Evolutionary conservation across 2,888 invertebrate species (phyloP), one percentile per base, ranked within the genome.

Genomic region (Diarsia rubi): DNA sequence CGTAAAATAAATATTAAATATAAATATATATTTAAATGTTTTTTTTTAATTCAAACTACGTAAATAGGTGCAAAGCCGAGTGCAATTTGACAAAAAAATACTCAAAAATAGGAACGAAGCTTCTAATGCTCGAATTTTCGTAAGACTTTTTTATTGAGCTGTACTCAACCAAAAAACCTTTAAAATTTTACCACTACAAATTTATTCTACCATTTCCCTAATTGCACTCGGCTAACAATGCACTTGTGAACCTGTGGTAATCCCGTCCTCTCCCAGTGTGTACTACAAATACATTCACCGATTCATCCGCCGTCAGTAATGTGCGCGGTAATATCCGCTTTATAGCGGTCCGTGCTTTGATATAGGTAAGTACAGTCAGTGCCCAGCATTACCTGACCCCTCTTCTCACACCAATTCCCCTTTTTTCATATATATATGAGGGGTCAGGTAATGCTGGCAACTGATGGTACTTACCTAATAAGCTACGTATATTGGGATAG

Each of bases 261-360:
- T 60, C 21, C 37, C 31, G 37, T 6, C 37, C 37, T 5, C 2
- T 9, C 19, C 59, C 9, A 31, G n/a, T 8, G 14, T 14, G 54
- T 57, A 57, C 27, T 27, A 62, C 57, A 59, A 19, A 9, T 59
- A 59, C 62, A 62, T 62, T 42, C n/a, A 62, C 60, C 45, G 42
- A 66, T 37, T 31, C 65, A 52, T 77, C 27, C 66, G 45, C 45
- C 49, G 44, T 49, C 27, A 37, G 69, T 82, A 78, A 79, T 63
- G 54, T 80, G 44, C n/a, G 37, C 21, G n/a, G 69, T 31, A 79
- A 69, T 82, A 69, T 69, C 78, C 78, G 78, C n/a, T 37, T 42
- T 63, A 52, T 69, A 3, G 19, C 16, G 59, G 37, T 45, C n/a
- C 21, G 9, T 24, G 37, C 52, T 73, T 73, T 60, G 45, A 42